Percentiles rank a stretch among this genome's conserved stretches.
Evolutionary conservation across 1,140 invertebrate species (phyloP).

Genomic region (Drosophila rufa): DNA sequence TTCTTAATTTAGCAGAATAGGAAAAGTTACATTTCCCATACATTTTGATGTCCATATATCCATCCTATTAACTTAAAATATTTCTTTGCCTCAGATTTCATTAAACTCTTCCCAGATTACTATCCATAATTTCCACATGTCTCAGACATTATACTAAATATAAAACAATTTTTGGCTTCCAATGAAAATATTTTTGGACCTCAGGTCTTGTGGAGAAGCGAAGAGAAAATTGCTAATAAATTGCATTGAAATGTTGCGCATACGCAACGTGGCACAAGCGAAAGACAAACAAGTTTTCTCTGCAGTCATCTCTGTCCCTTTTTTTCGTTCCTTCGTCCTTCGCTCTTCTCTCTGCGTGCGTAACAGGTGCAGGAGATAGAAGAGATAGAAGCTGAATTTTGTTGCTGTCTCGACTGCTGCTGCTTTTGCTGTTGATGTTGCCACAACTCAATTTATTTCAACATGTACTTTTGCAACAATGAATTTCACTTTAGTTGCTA

Average conservation of each 20-base stretch:
- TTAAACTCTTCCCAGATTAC: slow-evolving; percentile 4
- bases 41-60: neutral
- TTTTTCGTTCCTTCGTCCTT: slow-evolving; percentile 13
- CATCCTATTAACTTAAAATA: neutral
- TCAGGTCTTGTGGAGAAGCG: neutral
- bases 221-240: slow-evolving; percentile 65
- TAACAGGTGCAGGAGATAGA: slow-evolving; percentile 71
- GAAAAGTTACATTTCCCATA: neutral
- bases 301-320: neutral
- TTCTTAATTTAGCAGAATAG: no score
- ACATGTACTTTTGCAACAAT: slow-evolving; percentile 83
- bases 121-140: slow-evolving; percentile 27
- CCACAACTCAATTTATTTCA: slow-evolving; percentile 84
- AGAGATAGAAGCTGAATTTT: slow-evolving; percentile 44
- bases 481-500: slow-evolving; percentile 84
- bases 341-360: slow-evolving; percentile 48
- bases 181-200: slow-evolving; percentile 25
- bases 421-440: slow-evolving; percentile 46
- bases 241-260: slow-evolving; percentile 72
- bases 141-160: slow-evolving; percentile 18
- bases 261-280: slow-evolving; percentile 62
- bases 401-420: slow-evolving; percentile 44
- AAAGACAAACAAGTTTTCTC: slow-evolving; percentile 55
- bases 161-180: slow-evolving; percentile 26
- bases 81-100: neutral